Percentiles rank a stretch among this genome's conserved stretches.
Evolutionary conservation across 2,113 vertebrate genomes (phyloP).

Genomic region (Mustelus asterias): DNA sequence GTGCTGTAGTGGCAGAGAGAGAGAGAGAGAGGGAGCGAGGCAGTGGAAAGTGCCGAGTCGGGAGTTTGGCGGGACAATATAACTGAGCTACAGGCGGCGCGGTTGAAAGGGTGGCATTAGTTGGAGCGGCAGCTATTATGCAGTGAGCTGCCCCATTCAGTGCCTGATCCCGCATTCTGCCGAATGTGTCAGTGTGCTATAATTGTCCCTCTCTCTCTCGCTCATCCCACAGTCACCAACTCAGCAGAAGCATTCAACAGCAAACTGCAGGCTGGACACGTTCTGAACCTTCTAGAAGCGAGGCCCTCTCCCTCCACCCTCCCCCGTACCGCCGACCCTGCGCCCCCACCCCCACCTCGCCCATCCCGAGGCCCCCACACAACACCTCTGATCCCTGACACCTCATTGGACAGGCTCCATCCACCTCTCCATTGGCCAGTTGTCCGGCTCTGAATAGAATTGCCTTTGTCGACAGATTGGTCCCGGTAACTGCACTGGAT

Average conservation of each 20-base stretch:
- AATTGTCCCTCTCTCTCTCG: rapidly evolving
- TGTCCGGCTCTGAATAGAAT: neutral
- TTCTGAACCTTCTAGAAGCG: neutral
- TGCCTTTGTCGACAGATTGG: neutral
- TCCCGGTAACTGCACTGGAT: neutral
- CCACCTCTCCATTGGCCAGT: neutral
- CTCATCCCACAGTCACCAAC: neutral
- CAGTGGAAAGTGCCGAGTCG: neutral
- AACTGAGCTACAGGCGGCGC: neutral
- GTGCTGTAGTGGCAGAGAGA: no score
- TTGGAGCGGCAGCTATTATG: neutral
- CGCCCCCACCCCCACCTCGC: rapidly evolving
- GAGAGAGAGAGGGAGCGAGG: no score
- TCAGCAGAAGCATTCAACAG: neutral
- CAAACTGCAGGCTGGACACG: neutral
- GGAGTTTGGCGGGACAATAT: neutral
- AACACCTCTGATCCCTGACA: neutral
- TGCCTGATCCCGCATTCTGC: neutral
- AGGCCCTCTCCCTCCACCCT: no score
- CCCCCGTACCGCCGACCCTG: no score
- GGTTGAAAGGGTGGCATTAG: neutral
- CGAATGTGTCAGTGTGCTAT: neutral
- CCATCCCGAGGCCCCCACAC: no score
- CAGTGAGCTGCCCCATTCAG: neutral
- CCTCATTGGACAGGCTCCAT: neutral